Conservation (phyloP, 2,113 vertebrate genomes). For the Dicerorhinus sumatrensis region DNA sequence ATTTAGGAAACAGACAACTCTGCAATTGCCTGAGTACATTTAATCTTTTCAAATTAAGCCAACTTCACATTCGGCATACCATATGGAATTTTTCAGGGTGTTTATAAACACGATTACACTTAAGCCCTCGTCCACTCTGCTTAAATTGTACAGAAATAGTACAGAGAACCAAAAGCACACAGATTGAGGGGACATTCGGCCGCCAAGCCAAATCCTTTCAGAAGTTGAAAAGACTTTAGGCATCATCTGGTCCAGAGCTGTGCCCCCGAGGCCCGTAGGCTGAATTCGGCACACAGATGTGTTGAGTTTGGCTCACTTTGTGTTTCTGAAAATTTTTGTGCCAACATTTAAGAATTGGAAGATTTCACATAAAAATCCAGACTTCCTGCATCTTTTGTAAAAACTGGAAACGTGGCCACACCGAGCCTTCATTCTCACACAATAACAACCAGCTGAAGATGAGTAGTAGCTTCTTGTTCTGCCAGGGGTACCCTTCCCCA, state of each 20-base stretch:
- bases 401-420: neutral
- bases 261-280: neutral
- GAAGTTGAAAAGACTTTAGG: neutral
- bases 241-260: neutral
- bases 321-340: conserved; percentile 14
- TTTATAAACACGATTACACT: conserved; percentile 82
- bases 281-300: neutral
- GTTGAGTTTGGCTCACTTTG: conserved; percentile 41
- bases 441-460: fast-evolving
- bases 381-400: neutral
- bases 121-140: conserved; percentile 74
- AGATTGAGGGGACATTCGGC: neutral
- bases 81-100: conserved; percentile 80
- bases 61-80: conserved; percentile 76
- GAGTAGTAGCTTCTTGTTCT: neutral
- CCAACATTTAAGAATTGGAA: conserved; percentile 41
- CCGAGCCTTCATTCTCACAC: neutral
- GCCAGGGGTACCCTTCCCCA: fast-evolving
- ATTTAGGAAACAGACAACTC: conserved; percentile 80
- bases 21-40: conserved; percentile 78
- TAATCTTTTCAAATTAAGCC: conserved; percentile 81
- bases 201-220: conserved; percentile 3
- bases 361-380: conserved; percentile 26
- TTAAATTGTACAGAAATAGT: conserved; percentile 66
- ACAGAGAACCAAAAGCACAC: neutral